Evolutionary conservation across 1,140 invertebrate genomes (phyloP).

Genomic region (Neoseiulus cucumeris): DNA sequence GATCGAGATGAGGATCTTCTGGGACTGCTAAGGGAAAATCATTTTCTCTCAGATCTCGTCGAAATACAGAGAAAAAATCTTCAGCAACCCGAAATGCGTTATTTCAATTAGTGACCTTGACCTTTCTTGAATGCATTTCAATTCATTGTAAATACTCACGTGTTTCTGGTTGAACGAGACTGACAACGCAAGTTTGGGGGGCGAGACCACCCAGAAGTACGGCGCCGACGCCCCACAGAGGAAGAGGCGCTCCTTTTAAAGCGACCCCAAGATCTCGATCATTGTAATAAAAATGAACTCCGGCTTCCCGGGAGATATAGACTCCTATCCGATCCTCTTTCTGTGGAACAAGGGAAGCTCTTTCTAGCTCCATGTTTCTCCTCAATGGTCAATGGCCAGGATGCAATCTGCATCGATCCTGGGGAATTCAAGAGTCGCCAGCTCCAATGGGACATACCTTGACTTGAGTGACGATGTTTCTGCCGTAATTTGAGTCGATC

Average conservation of each 20-base stretch:
- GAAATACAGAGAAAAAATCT: no score
- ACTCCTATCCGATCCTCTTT: neutral
- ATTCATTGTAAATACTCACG: neutral
- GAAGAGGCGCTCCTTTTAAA: neutral
- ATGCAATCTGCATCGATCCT: neutral
- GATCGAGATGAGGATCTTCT: slow-evolving; percentile 33
- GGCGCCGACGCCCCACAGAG: neutral
- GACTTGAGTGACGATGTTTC: neutral
- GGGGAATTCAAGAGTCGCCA: neutral
- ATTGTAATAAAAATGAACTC: slow-evolving; percentile 3
- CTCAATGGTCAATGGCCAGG: neutral
- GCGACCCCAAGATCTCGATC: neutral
- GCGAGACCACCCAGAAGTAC: neutral
- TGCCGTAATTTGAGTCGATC: neutral
- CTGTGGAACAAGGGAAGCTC: neutral
- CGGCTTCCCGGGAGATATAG: neutral
- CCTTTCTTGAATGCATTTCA: no score
- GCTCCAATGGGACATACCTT: no score
- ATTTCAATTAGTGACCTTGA: no score
- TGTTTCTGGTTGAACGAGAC: slow-evolving; percentile 1
- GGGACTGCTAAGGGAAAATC: neutral
- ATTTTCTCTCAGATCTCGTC: no score
- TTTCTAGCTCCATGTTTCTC: neutral
- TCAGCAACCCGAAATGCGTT: no score
- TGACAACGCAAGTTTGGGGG: neutral